Evolutionary conservation across 2,113 vertebrate genomes (phyloP).

Genomic region (Megaptera novaeangliae): DNA sequence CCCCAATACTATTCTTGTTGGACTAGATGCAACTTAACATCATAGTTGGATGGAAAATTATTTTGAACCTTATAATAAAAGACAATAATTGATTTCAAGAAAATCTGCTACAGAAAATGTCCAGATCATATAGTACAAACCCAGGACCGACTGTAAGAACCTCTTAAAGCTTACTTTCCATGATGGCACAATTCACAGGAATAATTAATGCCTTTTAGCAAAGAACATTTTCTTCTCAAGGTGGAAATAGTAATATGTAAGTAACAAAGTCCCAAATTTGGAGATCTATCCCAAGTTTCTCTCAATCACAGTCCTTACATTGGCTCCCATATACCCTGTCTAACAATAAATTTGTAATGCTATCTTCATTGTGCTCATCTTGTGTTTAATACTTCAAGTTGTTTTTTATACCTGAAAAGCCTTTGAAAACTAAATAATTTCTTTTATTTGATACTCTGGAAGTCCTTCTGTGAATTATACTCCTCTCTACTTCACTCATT

Average conservation of each 20-base stretch:
- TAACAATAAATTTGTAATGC: background rate
- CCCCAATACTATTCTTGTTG: background rate
- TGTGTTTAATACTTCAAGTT: background rate
- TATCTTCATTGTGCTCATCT: background rate
- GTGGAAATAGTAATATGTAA: background rate
- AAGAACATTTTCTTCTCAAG: background rate
- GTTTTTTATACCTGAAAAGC: background rate
- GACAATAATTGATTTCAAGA: background rate
- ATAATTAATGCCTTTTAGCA: background rate
- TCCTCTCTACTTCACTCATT: background rate
- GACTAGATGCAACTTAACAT: background rate
- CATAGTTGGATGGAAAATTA: background rate
- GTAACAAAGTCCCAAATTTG: background rate
- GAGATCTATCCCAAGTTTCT: background rate
- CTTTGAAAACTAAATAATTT: conserved; percentile 1
- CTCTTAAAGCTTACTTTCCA: background rate
- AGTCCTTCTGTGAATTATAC: background rate
- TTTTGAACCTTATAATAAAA: background rate
- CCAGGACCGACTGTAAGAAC: background rate
- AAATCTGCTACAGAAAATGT: background rate
- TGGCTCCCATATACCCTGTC: background rate
- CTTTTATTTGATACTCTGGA: background rate
- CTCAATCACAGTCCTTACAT: background rate
- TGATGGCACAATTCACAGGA: background rate
- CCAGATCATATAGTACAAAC: background rate